Evolutionary conservation across 2,888 invertebrate species (phyloP), one percentile per base, ranked within the genome.

Genomic region (Folsomia candida): DNA sequence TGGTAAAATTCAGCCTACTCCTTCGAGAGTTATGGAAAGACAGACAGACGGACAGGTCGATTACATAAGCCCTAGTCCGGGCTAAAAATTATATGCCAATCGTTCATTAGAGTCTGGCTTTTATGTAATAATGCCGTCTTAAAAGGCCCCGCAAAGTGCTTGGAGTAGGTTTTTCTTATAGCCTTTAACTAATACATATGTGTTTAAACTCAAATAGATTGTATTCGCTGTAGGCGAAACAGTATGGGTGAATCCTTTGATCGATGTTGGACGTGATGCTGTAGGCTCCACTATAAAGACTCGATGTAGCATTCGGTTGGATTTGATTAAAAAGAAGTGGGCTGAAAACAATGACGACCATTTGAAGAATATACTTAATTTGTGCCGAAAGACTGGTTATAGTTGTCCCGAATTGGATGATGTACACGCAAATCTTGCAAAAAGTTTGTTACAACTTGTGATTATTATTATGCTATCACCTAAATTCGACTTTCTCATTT

Each of bases 221-320:
- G n/a, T n/a, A n/a, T 51, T 73, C 4, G 60, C 73, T 0, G 29
- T 75, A 1, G 61, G 57, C 2, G 60, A 73, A 51, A 73, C 70
- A 2, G 28, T 75, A 18, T 75, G 73, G 73, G 69, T 76, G 1
- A 73, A 76, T 51, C 75, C 76, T 6, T 67, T 75, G 65, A 69
- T 73, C 11, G 73, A 75, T 3, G 63, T 63, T 20, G 54, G 67
- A 24, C 18, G 60, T 9, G 71, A 71, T 25, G 24, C 67, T 11
- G 14, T 1, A 0, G 54, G 37, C 24, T 1, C 22, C 2, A 9
- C 37, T 2, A 37, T 57, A 14, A 71, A 51, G 51, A 63, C 66
- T 0, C 26, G 27, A 9, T 54, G 11, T 20, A 67, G 67, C 25
- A 47, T 64, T 27, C 66, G 74, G 4, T 2, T 61, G 24, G 25